Conservation (phyloP, 2,888 invertebrate species). For the Plagiodera versicolora region DNA sequence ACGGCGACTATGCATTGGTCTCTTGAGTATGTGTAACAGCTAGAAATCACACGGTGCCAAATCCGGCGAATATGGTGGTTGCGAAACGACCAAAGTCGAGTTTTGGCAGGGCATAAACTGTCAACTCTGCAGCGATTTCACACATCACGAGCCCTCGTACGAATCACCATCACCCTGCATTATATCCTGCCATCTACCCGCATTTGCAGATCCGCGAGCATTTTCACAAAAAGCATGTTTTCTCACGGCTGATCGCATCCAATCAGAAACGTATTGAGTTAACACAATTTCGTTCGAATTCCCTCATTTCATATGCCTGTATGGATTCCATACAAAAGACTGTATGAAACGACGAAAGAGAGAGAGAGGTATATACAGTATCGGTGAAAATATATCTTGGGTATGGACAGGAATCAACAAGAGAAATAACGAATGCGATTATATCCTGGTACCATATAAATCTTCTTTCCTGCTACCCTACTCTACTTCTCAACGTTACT, state of each 20-base stretch:
- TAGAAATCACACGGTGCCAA: no score
- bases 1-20: no score
- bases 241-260: conserved; percentile 6
- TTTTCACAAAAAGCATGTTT: conserved; percentile 6
- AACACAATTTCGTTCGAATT: conserved; percentile 7
- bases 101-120: not conserved
- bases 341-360: not conserved
- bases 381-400: no score
- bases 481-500: no score
- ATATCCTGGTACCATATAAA: no score
- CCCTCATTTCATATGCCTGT: not conserved
- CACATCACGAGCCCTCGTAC: conserved; percentile 10
- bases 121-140: conserved; percentile 12
- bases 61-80: no score
- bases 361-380: not conserved
- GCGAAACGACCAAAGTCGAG: no score
- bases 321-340: not conserved
- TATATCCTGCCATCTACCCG: not conserved
- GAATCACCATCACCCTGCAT: conserved; percentile 10
- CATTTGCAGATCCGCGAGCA: not conserved
- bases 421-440: no score
- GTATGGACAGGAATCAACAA: no score
- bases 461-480: no score
- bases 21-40: no score
- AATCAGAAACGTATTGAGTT: conserved; percentile 13